Base-by-base conservation (phyloP, 2,797 vertebrate genomes). In the Siniperca scherzeri region DNA sequence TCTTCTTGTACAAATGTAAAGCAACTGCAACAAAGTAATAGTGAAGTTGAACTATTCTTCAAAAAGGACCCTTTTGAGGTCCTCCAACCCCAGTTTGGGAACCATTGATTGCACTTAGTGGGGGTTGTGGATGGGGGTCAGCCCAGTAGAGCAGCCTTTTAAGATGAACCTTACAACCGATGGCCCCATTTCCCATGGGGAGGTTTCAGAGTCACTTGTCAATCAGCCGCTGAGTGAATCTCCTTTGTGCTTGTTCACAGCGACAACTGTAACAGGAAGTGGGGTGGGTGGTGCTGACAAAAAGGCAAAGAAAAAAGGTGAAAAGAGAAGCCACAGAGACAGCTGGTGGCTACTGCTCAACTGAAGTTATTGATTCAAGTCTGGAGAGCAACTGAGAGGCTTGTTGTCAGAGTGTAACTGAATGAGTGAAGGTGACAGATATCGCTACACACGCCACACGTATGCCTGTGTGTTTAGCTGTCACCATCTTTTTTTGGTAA, bases 161-260 rank as follows among this genome's bases (percentile, higher is more conserved):
- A 85, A 86, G 87, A 81, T 74, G 74, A 85, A 78, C 75, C 86
- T 86, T 83, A 22, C 87, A 89, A 70, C 78, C 44, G 74, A 83
- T 88, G 89, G 82, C 78, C 89, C 74, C 52, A 27, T 74, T 87
- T 81, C 89, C 87, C 81, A 69, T 48, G 82, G 91, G 89, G 78
- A 78, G 60, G 77, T 69, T 82, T 91, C 67, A 75, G 84, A 87
- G 60, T 74, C 78, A 74, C 68, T 76, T 89, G 89, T 92, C 91
- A 87, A 65, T 91, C 79, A 90, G 86, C 71, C 17, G 77, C 72
- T 72, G 73, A 91, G 89, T 89, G 89, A 73, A 69, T 88, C 82
- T 88, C 83, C 81, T 94, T 94, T 96, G 94, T 94, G 89, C 86
- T 74, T 74, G 72, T 81, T 89, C 80, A 86, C 84, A 74, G 83